Evolutionary conservation across 2,113 vertebrate species (phyloP), one percentile per base, ranked within the genome.

Genomic region (Cricetomys ansorgei): DNA sequence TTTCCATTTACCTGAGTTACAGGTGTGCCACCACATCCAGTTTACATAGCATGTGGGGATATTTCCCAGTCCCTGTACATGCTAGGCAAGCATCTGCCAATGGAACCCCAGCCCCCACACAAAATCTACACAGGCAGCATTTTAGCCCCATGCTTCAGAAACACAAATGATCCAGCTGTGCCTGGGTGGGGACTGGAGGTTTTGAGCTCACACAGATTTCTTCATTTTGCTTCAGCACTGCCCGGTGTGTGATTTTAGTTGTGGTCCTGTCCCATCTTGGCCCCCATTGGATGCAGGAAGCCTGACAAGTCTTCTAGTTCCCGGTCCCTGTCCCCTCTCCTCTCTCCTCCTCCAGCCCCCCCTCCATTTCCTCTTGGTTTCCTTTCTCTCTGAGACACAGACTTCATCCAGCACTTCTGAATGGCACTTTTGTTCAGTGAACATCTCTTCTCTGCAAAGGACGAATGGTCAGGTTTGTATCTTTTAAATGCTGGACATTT

Each of bases 381-480:
- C 62, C 89, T 87, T 84, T 34, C 59, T 17, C 0, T 92, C 69
- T 81, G 67, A 95, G 2, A 85, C 94, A 96, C 83, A 96, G 92
- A 96, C 17, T 92, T 40, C 79, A 83, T 88, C 92, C 70, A 79
- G 79, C 83, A 88, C 77, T 40, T 27, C 64, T 72, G 67, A 90
- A 79, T 8, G 57, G 91, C 84, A 50, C 96, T 95, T 94, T 97
- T 97, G 93, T 97, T 65, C 91, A 0, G 31, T 64, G 95, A 97
- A 97, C 97, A 97, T 86, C 15, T 84, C 11, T 3, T 5, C 75
- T 88, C 88, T 90, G 92, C 92, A 98, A 94, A 96, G 94, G 88
- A 88, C 0, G 34, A 92, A 77, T 37, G 48, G 31, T 76, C 87
- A 75, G 93, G 94, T 95, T 25, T 89, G 95, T 96, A 92, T 96